phyloP scores from a whole-genome alignment of 2,797 vertebrate species.

The Bufotes viridis region DNA sequence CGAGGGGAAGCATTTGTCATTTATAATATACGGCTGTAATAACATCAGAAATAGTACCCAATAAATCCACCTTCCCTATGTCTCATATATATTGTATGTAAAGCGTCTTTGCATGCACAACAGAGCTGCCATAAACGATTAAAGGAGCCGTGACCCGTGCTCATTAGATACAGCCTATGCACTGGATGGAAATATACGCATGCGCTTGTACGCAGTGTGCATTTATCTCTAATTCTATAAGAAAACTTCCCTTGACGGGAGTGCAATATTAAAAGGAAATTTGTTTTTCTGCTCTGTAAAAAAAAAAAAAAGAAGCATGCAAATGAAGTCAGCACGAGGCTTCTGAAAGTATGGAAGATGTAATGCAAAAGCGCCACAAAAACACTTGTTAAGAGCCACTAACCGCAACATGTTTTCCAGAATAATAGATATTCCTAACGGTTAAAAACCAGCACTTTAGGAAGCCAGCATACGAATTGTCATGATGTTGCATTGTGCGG shows the following conservation, averaged over 20 bases:
- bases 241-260: background rate
- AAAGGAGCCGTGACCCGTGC: background rate
- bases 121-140: conserved; percentile 26
- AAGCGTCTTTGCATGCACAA: conserved; percentile 35
- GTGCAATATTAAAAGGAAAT: background rate
- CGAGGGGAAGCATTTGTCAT: conserved; percentile 36
- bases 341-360: conserved; percentile 8
- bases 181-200: background rate
- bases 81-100: conserved; percentile 55
- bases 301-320: background rate
- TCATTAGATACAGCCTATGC: conserved; percentile 10
- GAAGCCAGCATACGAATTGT: conserved; percentile 34
- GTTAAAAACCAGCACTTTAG: conserved; percentile 30
- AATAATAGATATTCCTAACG: background rate
- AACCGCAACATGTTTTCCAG: conserved; percentile 25
- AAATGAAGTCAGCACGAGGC: background rate
- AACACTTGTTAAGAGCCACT: conserved; percentile 9
- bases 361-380: background rate
- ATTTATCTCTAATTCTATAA: conserved; percentile 8
- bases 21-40: conserved; percentile 56
- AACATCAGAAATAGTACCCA: conserved; percentile 44
- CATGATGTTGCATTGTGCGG: conserved; percentile 54
- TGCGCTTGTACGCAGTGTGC: background rate
- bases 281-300: background rate
- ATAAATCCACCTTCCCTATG: conserved; percentile 49